These are phyloP conservation scores for Stenopsyche tienmushanensis DNA, from an alignment of 1,140 invertebrate species.

Conservation along the genomic window DNA sequence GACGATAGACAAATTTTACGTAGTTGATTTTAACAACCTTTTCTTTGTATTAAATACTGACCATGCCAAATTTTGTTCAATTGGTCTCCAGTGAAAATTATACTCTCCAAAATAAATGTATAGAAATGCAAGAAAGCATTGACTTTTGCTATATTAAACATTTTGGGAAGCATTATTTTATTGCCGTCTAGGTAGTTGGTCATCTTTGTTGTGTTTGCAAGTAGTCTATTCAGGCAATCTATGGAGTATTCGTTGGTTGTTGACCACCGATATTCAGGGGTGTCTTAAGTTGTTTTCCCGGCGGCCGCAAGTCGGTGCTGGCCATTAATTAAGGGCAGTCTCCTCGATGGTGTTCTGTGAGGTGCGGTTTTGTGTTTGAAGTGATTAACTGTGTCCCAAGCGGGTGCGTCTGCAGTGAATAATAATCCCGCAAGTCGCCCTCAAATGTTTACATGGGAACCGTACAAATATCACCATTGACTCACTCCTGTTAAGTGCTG, in stretches of 20 bases:
- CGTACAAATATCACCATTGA: neutral
- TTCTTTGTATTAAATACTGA: too few species aligned
- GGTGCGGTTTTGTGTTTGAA: constrained; percentile 16
- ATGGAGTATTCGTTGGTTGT: neutral
- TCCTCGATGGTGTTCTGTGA: neutral
- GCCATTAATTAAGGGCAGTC: constrained; percentile 24
- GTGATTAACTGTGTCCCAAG: constrained; percentile 15
- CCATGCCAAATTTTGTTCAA: neutral
- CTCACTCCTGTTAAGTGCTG: too few species aligned
- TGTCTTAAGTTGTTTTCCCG: constrained; percentile 3
- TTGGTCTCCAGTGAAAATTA: neutral
- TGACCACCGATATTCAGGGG: neutral
- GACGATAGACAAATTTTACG: too few species aligned
- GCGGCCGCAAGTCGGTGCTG: neutral
- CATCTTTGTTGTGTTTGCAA: neutral
- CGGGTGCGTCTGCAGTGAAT: constrained; percentile 8
- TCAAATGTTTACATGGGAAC: neutral
- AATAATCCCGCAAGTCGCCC: neutral
- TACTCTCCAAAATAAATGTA: too few species aligned
- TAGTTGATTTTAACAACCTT: too few species aligned
- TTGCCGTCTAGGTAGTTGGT: neutral
- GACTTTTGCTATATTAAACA: neutral
- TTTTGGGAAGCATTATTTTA: neutral
- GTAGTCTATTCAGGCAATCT: neutral
- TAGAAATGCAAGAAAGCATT: too few species aligned